Conservation (phyloP, 2,113 vertebrate species). For the Chloropsis hardwickii region DNA sequence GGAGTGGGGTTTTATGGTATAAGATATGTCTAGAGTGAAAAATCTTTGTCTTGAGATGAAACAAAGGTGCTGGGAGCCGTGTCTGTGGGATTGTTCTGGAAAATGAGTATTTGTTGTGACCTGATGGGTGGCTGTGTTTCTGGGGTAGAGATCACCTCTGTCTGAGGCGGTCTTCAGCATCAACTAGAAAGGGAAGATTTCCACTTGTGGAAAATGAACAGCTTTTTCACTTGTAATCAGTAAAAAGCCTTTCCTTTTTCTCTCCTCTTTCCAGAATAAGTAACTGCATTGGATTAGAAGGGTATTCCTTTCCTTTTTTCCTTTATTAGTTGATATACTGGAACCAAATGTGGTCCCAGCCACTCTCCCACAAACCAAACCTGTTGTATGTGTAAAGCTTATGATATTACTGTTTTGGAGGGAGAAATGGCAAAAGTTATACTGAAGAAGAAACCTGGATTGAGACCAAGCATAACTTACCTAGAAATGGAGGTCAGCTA, state of each 20-base stretch:
- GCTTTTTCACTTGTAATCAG: background rate
- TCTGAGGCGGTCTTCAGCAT: background rate
- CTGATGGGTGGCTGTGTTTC: background rate
- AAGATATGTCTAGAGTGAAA: background rate
- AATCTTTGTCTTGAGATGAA: background rate
- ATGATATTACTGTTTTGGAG: background rate
- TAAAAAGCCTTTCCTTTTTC: background rate
- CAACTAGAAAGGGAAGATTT: background rate
- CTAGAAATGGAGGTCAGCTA: background rate
- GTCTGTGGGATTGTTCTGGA: background rate
- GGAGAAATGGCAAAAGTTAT: background rate
- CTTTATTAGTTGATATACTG: background rate
- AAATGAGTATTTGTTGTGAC: background rate
- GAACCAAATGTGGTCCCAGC: background rate
- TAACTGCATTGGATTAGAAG: background rate
- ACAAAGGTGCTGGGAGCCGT: background rate
- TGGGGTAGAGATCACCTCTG: background rate
- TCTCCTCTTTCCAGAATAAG: background rate
- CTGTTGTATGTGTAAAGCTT: background rate
- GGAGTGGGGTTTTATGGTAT: background rate
- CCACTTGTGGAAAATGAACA: background rate
- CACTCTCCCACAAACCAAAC: background rate
- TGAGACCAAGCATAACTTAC: background rate
- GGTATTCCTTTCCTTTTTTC: background rate
- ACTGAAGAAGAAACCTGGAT: background rate